A percentile compares a stretch with the other conserved stretches of the same genome.
Evolutionary conservation across 2,797 vertebrate genomes (phyloP).

Genomic region (Tangara arthus): DNA sequence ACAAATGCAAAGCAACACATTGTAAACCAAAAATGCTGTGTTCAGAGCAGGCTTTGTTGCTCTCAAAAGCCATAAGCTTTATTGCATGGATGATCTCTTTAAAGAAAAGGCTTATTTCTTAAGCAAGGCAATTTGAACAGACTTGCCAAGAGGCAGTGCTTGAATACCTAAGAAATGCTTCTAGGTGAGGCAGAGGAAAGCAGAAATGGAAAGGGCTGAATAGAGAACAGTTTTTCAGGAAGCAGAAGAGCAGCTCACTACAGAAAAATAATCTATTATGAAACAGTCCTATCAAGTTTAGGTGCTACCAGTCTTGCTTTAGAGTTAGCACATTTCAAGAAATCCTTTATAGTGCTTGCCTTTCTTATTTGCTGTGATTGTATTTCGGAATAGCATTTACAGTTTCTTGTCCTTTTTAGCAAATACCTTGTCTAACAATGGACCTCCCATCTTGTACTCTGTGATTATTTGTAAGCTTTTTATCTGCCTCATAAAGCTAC

Average conservation of each 20-base stretch:
- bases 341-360: neutral
- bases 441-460: neutral
- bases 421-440: neutral
- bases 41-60: neutral
- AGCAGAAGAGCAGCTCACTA: neutral
- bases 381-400: constrained; percentile 1
- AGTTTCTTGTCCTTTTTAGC: neutral
- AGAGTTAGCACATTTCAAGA: neutral
- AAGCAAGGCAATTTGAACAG: neutral
- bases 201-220: neutral
- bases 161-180: neutral
- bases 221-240: neutral
- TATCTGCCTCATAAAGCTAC: neutral
- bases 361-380: neutral
- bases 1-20: neutral
- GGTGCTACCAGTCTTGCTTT: neutral
- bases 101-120: constrained; percentile 1
- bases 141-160: neutral
- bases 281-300: neutral
- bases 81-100: neutral
- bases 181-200: neutral
- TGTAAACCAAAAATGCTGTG: neutral
- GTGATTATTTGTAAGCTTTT: neutral
- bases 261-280: neutral
- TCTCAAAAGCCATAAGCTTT: neutral